Evolutionary conservation across 2,113 vertebrate genomes (phyloP).

Genomic region (Melanerpes formicivorus): DNA sequence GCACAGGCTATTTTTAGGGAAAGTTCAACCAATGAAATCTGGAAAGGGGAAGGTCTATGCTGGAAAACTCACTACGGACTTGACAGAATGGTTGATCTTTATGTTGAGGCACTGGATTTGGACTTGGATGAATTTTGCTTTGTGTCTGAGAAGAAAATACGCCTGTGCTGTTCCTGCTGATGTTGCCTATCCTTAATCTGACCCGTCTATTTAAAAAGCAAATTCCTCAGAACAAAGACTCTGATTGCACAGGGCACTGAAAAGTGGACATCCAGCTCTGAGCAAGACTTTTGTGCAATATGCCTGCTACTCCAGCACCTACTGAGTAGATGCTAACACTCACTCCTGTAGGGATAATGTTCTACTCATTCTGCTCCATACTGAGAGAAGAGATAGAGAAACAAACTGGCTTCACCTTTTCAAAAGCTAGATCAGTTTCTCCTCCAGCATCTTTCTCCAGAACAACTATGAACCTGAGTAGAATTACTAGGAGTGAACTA

Average conservation of each 20-base stretch:
- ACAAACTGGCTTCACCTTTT: background rate
- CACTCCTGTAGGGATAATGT: background rate
- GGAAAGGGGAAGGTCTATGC: background rate
- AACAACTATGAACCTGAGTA: background rate
- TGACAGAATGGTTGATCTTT: background rate
- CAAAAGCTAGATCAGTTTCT: background rate
- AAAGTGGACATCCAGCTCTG: background rate
- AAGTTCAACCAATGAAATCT: background rate
- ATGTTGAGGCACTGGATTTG: background rate
- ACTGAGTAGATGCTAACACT: background rate
- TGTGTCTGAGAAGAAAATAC: background rate
- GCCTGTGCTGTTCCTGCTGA: background rate
- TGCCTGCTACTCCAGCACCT: background rate
- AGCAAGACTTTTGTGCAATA: background rate
- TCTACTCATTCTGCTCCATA: background rate
- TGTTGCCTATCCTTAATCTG: background rate
- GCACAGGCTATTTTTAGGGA: background rate
- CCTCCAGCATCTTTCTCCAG: background rate
- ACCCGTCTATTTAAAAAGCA: conserved; percentile 9
- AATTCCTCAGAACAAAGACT: background rate
- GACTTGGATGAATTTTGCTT: conserved; percentile 9
- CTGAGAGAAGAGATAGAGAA: background rate
- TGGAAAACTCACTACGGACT: background rate
- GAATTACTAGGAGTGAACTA: background rate
- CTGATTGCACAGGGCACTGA: background rate